Evolutionary conservation across 2,797 vertebrate species (phyloP).

Genomic region (Coccyzus lansbergi): DNA sequence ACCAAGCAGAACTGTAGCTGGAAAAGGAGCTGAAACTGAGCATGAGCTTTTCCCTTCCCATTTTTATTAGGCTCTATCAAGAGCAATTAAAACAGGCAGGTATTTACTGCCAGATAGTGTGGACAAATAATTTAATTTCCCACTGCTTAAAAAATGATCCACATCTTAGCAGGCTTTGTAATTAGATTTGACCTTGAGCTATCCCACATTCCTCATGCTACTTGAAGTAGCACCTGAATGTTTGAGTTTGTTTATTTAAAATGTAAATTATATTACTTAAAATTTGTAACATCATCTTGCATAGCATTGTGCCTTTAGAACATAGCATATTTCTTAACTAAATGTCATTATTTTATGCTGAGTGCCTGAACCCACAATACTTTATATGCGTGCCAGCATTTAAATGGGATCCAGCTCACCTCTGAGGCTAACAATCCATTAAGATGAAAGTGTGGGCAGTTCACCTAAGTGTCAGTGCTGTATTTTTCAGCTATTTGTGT

Average conservation of each 20-base stretch:
- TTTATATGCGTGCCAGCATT: neutral
- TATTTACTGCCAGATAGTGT: constrained; percentile 8
- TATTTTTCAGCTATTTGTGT: neutral
- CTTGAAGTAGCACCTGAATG: neutral
- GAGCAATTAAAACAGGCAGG: constrained; percentile 54
- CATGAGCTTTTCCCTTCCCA: neutral
- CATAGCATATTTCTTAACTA: neutral
- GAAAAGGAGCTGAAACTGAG: neutral
- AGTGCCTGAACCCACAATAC: neutral
- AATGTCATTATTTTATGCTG: neutral
- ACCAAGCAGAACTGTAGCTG: neutral
- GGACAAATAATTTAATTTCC: constrained; percentile 55
- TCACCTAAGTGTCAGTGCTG: neutral
- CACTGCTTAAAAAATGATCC: constrained; percentile 2
- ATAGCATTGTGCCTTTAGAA: neutral
- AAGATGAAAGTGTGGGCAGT: constrained; percentile 4
- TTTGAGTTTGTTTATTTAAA: constrained; percentile 17
- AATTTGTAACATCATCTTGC: neutral
- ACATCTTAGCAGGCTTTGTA: constrained; percentile 22
- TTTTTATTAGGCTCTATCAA: constrained; percentile 25
- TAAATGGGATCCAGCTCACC: neutral
- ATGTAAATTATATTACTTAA: neutral
- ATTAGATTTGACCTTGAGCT: constrained; percentile 56
- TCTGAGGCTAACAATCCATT: neutral
- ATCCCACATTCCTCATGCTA: neutral